A percentile compares a stretch with the other conserved stretches of the same genome.
Conservation (phyloP, 2,888 invertebrate species). For the Eupeodes latifasciatus region DNA sequence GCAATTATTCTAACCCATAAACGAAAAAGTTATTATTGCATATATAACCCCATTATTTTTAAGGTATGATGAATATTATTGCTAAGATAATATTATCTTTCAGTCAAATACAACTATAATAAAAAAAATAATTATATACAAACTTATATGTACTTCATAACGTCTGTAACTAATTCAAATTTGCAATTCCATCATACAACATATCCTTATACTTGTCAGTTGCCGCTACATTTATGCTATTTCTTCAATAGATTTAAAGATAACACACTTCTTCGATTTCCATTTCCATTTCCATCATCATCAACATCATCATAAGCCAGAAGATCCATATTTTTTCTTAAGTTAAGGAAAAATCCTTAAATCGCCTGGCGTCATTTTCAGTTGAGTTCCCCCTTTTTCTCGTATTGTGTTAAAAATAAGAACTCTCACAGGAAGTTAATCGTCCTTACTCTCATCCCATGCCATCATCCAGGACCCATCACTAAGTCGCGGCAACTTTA, state of each 20-base stretch:
- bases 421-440: conserved; percentile 4
- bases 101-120: neutral
- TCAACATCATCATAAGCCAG: neutral
- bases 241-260: conserved; percentile 56
- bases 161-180: conserved; percentile 69
- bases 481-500: neutral
- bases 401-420: neutral
- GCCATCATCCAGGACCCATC: neutral
- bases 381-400: conserved; percentile 9
- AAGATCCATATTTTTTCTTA: conserved; percentile 8
- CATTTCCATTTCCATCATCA: too few species aligned
- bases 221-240: conserved; percentile 7
- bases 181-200: conserved; percentile 20
- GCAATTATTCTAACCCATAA: conserved; percentile 18
- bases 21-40: neutral
- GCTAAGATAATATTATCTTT: conserved; percentile 51
- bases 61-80: conserved; percentile 49
- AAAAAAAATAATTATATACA: conserved; percentile 65
- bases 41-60: conserved; percentile 47
- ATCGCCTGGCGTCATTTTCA: conserved; percentile 23
- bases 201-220: neutral
- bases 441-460: neutral
- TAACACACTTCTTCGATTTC: conserved; percentile 37
- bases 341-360: conserved; percentile 1
- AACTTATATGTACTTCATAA: conserved; percentile 45